Percentiles rank a stretch among this genome's conserved stretches.
phyloP scores from a whole-genome alignment of 2,888 invertebrate genomes.

The Aricia artaxerxes region DNA sequence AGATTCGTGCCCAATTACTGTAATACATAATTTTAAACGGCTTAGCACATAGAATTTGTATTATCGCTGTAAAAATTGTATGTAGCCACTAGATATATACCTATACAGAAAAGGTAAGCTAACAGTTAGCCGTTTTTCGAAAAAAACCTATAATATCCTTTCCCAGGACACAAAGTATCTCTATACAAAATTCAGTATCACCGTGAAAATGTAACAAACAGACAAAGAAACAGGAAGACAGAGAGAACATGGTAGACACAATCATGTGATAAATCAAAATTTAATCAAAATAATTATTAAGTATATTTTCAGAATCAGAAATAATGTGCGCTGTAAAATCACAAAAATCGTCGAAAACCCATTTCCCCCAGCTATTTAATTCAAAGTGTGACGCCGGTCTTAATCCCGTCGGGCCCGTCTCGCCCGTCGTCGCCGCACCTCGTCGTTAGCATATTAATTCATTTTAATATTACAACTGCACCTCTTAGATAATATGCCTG shows the following conservation, averaged over 20 bases:
- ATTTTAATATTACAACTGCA: conserved; percentile 44
- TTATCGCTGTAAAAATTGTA: no score
- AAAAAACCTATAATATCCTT: no score
- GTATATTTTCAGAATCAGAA: not conserved
- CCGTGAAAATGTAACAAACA: no score
- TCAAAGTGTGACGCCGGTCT: conserved; percentile 31
- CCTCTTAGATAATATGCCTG: conserved; percentile 18
- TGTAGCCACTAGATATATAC: no score
- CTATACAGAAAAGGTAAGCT: no score
- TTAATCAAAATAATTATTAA: not conserved
- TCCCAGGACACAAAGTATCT: no score
- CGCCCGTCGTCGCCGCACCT: conserved; percentile 44
- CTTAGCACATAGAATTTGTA: not conserved
- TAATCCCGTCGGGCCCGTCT: conserved; percentile 45
- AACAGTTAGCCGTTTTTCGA: no score
- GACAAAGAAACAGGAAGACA: no score
- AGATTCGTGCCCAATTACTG: not conserved
- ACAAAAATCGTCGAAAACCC: conserved; percentile 32
- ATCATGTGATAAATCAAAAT: not conserved
- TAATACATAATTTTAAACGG: not conserved
- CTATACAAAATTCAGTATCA: no score
- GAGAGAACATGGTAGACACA: not conserved
- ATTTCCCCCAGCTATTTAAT: conserved; percentile 30
- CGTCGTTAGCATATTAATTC: conserved; percentile 49
- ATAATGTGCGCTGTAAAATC: not conserved